A percentile compares a stretch with the other conserved stretches of the same genome.
Evolutionary conservation across 2,888 invertebrate genomes (phyloP).

Genomic region (Tinea trinotella): DNA sequence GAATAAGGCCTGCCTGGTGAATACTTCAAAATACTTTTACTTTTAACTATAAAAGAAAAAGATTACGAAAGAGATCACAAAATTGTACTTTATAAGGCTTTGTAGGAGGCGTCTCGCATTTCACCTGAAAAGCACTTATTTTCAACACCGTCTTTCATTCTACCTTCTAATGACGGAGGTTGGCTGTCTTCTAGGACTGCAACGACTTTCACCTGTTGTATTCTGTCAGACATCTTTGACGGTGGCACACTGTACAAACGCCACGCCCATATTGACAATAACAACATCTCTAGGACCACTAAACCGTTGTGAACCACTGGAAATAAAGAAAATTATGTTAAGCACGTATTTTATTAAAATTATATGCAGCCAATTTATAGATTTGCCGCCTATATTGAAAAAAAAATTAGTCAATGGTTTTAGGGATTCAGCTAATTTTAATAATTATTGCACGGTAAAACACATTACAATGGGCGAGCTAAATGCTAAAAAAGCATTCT

Average conservation of each 20-base stretch:
- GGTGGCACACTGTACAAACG: slow-evolving; percentile 69
- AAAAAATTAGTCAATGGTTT: too few relatives aligned
- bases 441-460: too few relatives aligned
- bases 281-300: slow-evolving; percentile 79
- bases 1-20: too few relatives aligned
- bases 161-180: slow-evolving; percentile 26
- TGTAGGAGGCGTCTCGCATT: not conserved
- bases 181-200: slow-evolving; percentile 43
- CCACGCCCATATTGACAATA: slow-evolving; percentile 75
- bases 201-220: slow-evolving; percentile 39
- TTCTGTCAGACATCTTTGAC: slow-evolving; percentile 38
- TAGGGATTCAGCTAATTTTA: too few relatives aligned
- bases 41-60: too few relatives aligned
- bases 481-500: too few relatives aligned
- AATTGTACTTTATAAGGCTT: not conserved
- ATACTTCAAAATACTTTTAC: too few relatives aligned
- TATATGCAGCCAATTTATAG: too few relatives aligned
- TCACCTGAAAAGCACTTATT: slow-evolving; percentile 32
- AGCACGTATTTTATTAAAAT: not conserved
- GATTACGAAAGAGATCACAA: too few relatives aligned
- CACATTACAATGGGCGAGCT: too few relatives aligned
- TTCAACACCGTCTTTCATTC: slow-evolving; percentile 33
- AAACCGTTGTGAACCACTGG: slow-evolving; percentile 78
- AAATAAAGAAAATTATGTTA: slow-evolving; percentile 24
- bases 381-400: too few relatives aligned